These are phyloP conservation scores for Nothura maculosa DNA, from an alignment of 2,797 vertebrate species.

Conservation along the genomic window DNA sequence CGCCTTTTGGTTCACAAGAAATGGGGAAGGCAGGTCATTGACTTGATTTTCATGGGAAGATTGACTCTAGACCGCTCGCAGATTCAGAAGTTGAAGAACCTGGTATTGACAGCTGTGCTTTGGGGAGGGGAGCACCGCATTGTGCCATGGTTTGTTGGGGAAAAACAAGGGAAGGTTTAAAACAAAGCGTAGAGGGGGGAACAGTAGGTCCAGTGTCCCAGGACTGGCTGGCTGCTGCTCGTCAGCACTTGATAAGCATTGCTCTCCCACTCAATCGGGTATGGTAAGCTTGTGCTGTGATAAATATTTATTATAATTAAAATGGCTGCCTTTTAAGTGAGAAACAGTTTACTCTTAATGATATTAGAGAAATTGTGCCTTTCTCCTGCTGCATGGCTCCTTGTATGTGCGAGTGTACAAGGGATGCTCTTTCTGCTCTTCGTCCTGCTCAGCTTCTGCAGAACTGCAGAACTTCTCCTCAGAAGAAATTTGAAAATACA, in stretches of 20 bases:
- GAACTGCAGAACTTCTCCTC: not conserved
- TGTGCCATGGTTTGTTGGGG: slow-evolving; percentile 86
- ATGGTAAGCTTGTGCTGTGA: not conserved
- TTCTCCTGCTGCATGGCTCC: rapidly evolving
- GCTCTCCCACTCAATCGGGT: not conserved
- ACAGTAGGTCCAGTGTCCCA: slow-evolving; percentile 93
- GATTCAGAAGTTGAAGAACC: slow-evolving; percentile 84
- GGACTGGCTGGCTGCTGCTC: slow-evolving; percentile 80
- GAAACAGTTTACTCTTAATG: not conserved
- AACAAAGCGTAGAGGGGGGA: slow-evolving; percentile 90
- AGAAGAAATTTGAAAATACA: not conserved
- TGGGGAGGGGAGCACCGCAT: slow-evolving; percentile 85
- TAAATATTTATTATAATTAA: slow-evolving; percentile 15
- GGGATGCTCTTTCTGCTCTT: not conserved
- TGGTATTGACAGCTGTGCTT: slow-evolving; percentile 86
- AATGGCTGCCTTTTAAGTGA: not conserved
- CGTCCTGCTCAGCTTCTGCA: rapidly evolving
- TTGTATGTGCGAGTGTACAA: not conserved
- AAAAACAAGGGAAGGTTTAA: slow-evolving; percentile 89
- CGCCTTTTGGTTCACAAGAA: slow-evolving; percentile 86
- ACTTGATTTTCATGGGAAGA: slow-evolving; percentile 99
- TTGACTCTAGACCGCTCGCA: slow-evolving; percentile 83
- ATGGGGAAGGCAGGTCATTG: slow-evolving; percentile 89
- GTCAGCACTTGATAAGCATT: not conserved
- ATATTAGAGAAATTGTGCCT: not conserved